Base-by-base conservation (phyloP, 2,888 invertebrate species). In the Meandrusa payeni region DNA sequence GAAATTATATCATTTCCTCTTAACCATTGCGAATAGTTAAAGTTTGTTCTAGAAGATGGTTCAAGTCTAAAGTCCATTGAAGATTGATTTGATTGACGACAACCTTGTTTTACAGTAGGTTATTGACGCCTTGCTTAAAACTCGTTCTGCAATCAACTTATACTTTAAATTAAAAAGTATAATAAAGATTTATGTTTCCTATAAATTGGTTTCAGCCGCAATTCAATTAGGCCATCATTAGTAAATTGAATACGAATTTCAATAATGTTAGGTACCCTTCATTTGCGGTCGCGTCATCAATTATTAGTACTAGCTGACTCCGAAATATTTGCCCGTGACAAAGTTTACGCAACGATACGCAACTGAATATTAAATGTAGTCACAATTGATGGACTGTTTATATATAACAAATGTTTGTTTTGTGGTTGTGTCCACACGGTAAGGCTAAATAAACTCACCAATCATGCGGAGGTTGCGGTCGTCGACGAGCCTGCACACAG, bases 401-500 rank as follows among this genome's bases (percentile, higher is more conserved):
- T 6, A 24, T 9, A 5, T 7, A 5, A 3, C 19, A 5, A 6
- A 2, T 19, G 6, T 31, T 31, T 3, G 10, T 10, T 19, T 31
- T 10, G 19, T 10, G 19, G 10, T 19, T 31, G 6, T 19, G 3
- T 29, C 5, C 2, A 19, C 2, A 31, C 9, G 19, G 10, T 2
- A 9, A 10, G 9, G 19, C 4, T 6, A 10, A 31, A n/a, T 1
- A 33, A 5, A 89, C 90, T 90, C 61, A 91, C 90, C 88, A 88
- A 64, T 87, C 88, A 64, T 89, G 90, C 48, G 90, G 88, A 39
- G 90, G 90, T 55, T 90, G 77, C 9, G 90, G 88, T 52, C 91
- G 76, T 51, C 91, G 79, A 52, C 86, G 82, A 58, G 90, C 88
- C 50, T 89, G 86, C 50, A 89, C 86, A 55, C 90, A 90, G 62